Base-by-base conservation (phyloP, 2,888 invertebrate genomes). In the Dryocosmus kuriphilus region DNA sequence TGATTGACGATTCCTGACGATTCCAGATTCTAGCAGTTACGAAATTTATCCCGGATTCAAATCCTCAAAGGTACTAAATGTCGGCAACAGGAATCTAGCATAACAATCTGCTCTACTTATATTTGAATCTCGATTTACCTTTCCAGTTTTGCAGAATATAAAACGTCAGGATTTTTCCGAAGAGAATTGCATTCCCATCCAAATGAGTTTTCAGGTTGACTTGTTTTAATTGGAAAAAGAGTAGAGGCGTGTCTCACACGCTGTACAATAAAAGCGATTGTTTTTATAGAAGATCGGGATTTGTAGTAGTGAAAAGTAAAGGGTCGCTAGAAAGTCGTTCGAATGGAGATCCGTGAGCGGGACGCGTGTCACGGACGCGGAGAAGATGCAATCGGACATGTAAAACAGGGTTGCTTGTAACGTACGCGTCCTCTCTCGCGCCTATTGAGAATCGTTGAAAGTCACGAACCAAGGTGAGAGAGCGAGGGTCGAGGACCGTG, bases 371-470 rank as follows among this genome's bases (percentile, higher is more conserved):
- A 82, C 82, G 77, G 86, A 85, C 86, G 83, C 81, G 79, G 81
- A 78, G 78, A 81, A 86, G 85, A 87, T 87, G 85, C 84, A 82
- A 87, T 87, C 86, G 83, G 80, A 82, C 84, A 86, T 88, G 85
- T 88, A 85, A 86, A 88, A 87, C 86, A 85, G 85, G 82, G 78
- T 81, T 78, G 82, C 84, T 80, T 84, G 82, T 85, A 87, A 80
- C 82, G 82, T 86, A 86, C 85, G 51, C 71, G 83, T 81, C 82
- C 77, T 67, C 77, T 67, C 78, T 79, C 27, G 71, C 74, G 51
- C 57, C 32, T 76, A 41, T 61, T 79, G 74, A 60, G 24, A 60
- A 60, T 60, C 24, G 60, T 60, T 22, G 61, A 76, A 67, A 79
- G 85, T 83, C 83, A 82, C 83, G 81, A 78, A 87, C 79, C 71